phyloP scores from a whole-genome alignment of 2,888 invertebrate genomes.

The Vanessa cardui region DNA sequence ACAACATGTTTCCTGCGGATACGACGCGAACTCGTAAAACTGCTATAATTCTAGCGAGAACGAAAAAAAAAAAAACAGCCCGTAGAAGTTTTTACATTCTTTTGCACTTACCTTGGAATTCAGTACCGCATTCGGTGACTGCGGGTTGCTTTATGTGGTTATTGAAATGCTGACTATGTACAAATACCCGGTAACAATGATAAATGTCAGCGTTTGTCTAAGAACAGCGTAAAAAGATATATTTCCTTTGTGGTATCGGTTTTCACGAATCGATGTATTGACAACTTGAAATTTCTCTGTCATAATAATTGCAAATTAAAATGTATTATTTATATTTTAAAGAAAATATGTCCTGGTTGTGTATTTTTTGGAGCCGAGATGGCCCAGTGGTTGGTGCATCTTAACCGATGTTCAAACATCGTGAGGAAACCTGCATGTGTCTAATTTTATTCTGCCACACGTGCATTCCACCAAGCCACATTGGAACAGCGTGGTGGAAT shows the following conservation, averaged over 20 bases:
- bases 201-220: constrained; percentile 3
- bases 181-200: constrained; percentile 11
- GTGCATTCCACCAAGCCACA: no score
- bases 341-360: no score
- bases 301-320: no score
- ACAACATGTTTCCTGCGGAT: constrained; percentile 26
- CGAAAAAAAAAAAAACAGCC: constrained; percentile 42
- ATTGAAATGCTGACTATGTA: constrained; percentile 31
- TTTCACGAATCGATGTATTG: background rate
- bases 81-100: constrained; percentile 49
- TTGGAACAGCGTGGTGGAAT: no score
- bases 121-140: constrained; percentile 45
- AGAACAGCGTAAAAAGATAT: background rate
- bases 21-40: constrained; percentile 5
- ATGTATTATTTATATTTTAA: no score
- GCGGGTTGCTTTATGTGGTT: constrained; percentile 34
- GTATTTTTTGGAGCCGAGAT: no score
- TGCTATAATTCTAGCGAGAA: constrained; percentile 13
- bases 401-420: no score
- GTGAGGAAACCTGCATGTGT: no score
- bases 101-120: constrained; percentile 51
- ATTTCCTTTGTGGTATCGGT: background rate
- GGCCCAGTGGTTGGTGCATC: no score
- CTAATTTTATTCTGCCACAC: no score
- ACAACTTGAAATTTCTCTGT: no score